Evolutionary conservation across 2,888 invertebrate genomes (phyloP).

Genomic region (Drosophila peninsularis): DNA sequence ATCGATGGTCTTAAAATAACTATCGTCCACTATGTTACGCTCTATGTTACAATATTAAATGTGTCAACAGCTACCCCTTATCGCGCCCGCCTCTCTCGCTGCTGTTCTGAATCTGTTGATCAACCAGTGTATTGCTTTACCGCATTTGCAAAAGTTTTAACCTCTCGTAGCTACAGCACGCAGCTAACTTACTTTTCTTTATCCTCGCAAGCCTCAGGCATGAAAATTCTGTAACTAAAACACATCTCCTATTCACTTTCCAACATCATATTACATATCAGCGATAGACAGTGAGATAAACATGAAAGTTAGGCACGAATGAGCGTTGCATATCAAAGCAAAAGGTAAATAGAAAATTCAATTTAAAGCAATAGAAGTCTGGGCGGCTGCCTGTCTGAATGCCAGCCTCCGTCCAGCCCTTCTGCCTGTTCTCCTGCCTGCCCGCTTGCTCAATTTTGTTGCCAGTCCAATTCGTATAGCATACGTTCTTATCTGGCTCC

Average conservation of each 20-base stretch:
- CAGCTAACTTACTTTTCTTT: conserved; percentile 3
- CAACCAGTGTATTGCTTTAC: not conserved
- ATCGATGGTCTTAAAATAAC: too few relatives aligned
- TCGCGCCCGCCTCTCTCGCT: not conserved
- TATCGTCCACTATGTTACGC: not conserved
- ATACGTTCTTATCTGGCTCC: conserved; percentile 50
- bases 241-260: conserved; percentile 9
- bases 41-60: not conserved
- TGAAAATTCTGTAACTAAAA: conserved; percentile 1
- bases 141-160: conserved; percentile 1
- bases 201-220: not conserved
- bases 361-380: conserved; percentile 68
- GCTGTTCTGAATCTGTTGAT: too few relatives aligned
- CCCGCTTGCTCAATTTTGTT: conserved; percentile 30
- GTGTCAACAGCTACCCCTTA: not conserved
- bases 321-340: conserved; percentile 38
- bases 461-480: conserved; percentile 38
- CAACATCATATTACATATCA: conserved; percentile 5
- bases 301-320: conserved; percentile 8
- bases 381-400: not conserved
- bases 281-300: conserved; percentile 15
- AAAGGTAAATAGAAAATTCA: conserved; percentile 72
- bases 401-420: not conserved
- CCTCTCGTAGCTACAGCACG: not conserved
- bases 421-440: not conserved